These are phyloP conservation scores for Didymodactylos carnosus DNA, from an alignment of 2,888 invertebrate genomes.

Conservation along the genomic window DNA sequence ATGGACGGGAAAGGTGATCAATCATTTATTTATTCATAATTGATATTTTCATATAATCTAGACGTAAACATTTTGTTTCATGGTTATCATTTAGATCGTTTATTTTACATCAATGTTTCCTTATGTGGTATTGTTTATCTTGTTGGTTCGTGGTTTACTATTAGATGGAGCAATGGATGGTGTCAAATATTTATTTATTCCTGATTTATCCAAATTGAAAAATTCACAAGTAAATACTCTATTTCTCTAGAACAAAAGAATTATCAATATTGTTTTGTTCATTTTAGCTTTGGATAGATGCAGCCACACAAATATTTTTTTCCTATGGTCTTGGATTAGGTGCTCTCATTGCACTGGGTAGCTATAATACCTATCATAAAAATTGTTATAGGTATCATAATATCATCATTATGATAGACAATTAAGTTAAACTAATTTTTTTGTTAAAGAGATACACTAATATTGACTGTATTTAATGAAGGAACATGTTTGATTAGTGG, in stretches of 20 bases:
- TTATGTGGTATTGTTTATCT: constrained; percentile 56
- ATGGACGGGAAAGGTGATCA: constrained; percentile 76
- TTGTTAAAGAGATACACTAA: constrained; percentile 33
- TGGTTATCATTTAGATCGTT: neutral
- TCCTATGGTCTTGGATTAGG: constrained; percentile 89
- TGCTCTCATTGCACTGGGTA: constrained; percentile 81
- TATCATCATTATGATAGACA: neutral
- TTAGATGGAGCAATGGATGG: constrained; percentile 74
- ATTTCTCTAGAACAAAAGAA: constrained; percentile 4
- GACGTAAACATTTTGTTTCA: neutral
- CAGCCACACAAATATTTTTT: constrained; percentile 95
- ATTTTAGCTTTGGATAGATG: constrained; percentile 81
- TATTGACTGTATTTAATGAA: constrained; percentile 36
- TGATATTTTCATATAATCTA: neutral
- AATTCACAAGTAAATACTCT: constrained; percentile 54
- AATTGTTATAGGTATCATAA: constrained; percentile 98
- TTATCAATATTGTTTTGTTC: constrained; percentile 11
- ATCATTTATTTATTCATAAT: too few relatives aligned
- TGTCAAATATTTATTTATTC: constrained; percentile 73
- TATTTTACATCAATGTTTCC: constrained; percentile 44
- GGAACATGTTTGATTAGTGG: constrained; percentile 37
- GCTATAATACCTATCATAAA: constrained; percentile 91
- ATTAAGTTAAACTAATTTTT: too few relatives aligned
- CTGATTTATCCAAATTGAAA: constrained; percentile 64
- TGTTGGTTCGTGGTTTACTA: constrained; percentile 71